Evolutionary conservation across 92 coral and sea anemone genomes (phyloP), one percentile per base, ranked within the genome.

Genomic region (Isaurus tuberculatus): DNA sequence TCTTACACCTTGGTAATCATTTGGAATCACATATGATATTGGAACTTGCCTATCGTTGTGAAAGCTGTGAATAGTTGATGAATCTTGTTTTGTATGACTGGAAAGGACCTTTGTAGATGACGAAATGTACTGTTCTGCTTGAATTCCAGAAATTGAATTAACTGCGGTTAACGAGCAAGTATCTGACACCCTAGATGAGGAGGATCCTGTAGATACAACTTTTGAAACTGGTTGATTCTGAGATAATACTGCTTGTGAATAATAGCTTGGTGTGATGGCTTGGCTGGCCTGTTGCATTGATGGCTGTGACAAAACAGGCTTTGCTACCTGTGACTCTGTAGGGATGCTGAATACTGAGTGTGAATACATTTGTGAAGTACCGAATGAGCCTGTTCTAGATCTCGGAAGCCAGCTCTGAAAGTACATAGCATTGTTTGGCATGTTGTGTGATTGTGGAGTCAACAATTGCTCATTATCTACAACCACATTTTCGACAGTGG

Each of bases 401-500:
- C 70, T 33, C 14, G 82, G 82, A 58, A n/a, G 51, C 82, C 82
- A 77, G 30, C 15, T 34, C 6, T 57, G 70, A 27, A 61, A 77
- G 46, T 77, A 58, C 8, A 77, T 33, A 22, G 70, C 82, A 33
- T 77, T 77, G 53, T 57, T 77, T 15, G 70, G n/a, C 44, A n/a
- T n/a, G n/a, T n/a, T n/a, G n/a, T n/a, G n/a, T n/a, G n/a, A n/a
- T 28, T 25, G 43, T 8, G 80, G 17, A 8, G 65, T 37, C 3
- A 28, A 5, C 8, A 19, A 19, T 53, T 46, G 51, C 58, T 77
- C 53, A 29, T 31, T 37, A 23, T 2, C 70, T 22, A 14, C 44
- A 43, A 22, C 33, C 32, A 40, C 61, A 15, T 16, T 4, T 17
- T 14, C 44, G 27, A 65, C n/a, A 25, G 66, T 30, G 13, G 27